Percentiles rank a stretch among this genome's conserved stretches.
These are phyloP conservation scores for Drosophila testacea DNA, from an alignment of 2,888 invertebrate species.

Conservation along the genomic window DNA sequence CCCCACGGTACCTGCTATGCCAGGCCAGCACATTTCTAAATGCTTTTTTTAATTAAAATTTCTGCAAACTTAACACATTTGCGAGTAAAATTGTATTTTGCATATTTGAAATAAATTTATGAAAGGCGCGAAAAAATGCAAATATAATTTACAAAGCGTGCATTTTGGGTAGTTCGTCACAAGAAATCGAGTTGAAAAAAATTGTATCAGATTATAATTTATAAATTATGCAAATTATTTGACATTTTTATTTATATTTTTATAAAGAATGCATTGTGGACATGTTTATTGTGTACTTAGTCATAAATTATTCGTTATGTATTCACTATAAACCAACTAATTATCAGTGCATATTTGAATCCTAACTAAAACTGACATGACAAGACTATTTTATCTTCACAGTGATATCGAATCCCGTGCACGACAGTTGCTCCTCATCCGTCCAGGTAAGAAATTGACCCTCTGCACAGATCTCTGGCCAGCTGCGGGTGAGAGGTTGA, in stretches of 20 bases:
- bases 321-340: slow-evolving; percentile 9
- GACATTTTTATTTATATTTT: slow-evolving; percentile 25
- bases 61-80: slow-evolving; percentile 73
- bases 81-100: slow-evolving; percentile 55
- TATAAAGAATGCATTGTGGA: neutral
- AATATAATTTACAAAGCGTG: slow-evolving; percentile 66
- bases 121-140: slow-evolving; percentile 37
- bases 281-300: slow-evolving; percentile 16
- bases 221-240: slow-evolving; percentile 33
- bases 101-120: slow-evolving; percentile 52
- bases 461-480: slow-evolving; percentile 73
- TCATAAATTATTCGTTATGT: slow-evolving; percentile 14
- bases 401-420: slow-evolving; percentile 73
- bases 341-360: slow-evolving; percentile 6
- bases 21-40: slow-evolving; percentile 69
- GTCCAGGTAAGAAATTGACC: slow-evolving; percentile 70
- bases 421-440: slow-evolving; percentile 28
- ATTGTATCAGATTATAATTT: slow-evolving; percentile 5
- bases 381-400: slow-evolving; percentile 73
- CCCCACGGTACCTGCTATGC: slow-evolving; percentile 22
- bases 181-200: neutral
- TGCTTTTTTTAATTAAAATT: slow-evolving; percentile 77
- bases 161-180: slow-evolving; percentile 16
- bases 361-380: neutral
- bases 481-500: slow-evolving; percentile 78